Evolutionary conservation across 2,797 vertebrate genomes (phyloP).

Genomic region (Sebastolobus alascanus): DNA sequence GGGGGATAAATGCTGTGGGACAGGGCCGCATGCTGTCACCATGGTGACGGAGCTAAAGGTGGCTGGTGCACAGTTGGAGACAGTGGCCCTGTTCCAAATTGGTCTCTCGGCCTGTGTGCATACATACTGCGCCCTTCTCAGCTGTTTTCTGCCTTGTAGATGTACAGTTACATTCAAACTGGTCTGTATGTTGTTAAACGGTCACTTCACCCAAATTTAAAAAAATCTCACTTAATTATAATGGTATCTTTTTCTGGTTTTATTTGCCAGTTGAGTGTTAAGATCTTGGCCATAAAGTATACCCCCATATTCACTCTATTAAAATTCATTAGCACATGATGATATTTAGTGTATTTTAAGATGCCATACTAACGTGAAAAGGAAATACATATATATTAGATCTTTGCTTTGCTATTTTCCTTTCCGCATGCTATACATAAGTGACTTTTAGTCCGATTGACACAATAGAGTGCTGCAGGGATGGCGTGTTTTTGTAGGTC

Average conservation of each 20-base stretch:
- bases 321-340: not conserved
- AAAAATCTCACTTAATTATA: not conserved
- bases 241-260: not conserved
- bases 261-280: not conserved
- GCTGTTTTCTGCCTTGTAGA: conserved; percentile 42
- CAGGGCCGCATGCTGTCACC: conserved; percentile 58
- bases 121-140: conserved; percentile 25
- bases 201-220: conserved; percentile 1
- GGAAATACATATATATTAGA: not conserved
- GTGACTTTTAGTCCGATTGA: not conserved
- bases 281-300: not conserved
- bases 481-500: not conserved
- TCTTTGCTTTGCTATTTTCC: not conserved
- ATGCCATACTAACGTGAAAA: not conserved
- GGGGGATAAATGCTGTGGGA: conserved; percentile 50
- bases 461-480: not conserved
- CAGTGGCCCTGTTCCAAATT: conserved; percentile 66
- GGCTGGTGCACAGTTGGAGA: conserved; percentile 66
- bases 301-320: not conserved
- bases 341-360: not conserved
- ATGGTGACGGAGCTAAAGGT: conserved; percentile 70
- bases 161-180: conserved; percentile 25
- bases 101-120: conserved; percentile 49
- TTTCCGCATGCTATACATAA: not conserved
- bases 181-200: not conserved